phyloP scores from a whole-genome alignment of 2,113 vertebrate species.

The Micronisus gabar region DNA sequence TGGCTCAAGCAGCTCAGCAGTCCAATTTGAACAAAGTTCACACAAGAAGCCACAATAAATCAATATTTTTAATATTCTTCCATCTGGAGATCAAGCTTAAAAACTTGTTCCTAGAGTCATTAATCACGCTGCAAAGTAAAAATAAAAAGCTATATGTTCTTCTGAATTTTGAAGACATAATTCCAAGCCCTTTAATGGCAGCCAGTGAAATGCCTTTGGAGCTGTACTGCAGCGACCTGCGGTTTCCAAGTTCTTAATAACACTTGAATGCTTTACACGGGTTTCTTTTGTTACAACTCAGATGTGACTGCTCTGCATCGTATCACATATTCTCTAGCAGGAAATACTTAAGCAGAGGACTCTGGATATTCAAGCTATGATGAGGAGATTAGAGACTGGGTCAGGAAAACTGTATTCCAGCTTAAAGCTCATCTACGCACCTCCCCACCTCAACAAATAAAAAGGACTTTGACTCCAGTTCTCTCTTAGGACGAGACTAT shows the following conservation, averaged over 20 bases:
- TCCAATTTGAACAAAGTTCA: neutral
- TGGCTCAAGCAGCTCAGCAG: neutral
- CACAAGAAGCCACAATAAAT: neutral
- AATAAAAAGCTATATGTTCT: neutral
- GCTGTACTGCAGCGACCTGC: fast-evolving
- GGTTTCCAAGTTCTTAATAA: fast-evolving
- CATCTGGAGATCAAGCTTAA: neutral
- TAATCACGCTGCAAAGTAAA: neutral
- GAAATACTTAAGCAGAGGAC: neutral
- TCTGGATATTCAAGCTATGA: neutral
- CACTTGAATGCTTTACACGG: fast-evolving
- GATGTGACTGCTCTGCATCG: neutral
- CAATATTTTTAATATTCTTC: neutral
- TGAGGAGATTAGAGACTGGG: neutral
- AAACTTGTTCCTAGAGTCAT: neutral
- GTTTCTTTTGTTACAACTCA: neutral
- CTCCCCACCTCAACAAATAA: neutral
- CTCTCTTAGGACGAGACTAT: neutral
- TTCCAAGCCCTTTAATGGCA: neutral
- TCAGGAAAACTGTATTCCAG: neutral
- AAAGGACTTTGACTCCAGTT: neutral
- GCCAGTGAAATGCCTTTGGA: neutral
- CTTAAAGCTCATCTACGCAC: neutral
- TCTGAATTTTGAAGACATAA: neutral
- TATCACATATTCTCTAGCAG: fast-evolving